Evolutionary conservation across 2,113 vertebrate species (phyloP).

Genomic region (Tychaedon coryphoeus): DNA sequence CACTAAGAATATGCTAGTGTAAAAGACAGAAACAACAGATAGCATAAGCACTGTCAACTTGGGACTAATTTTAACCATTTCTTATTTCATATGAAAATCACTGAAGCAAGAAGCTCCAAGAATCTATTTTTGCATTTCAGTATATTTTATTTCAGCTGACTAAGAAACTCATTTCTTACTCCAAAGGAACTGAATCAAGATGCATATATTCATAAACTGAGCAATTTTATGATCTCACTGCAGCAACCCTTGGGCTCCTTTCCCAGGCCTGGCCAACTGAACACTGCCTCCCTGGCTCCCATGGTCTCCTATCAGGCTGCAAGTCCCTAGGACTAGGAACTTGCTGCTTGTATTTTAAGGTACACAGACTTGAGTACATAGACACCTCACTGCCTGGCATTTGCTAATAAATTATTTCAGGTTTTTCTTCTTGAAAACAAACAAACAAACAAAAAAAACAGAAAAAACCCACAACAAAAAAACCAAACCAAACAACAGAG

Average conservation of each 20-base stretch:
- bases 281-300: not conserved
- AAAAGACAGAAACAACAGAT: not conserved
- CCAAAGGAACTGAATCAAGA: not conserved
- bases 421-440: not conserved
- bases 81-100: not conserved
- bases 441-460: not conserved
- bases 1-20: not conserved
- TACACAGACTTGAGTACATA: rapidly evolving
- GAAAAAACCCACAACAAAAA: too few relatives aligned
- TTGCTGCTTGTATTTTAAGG: not conserved
- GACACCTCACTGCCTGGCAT: not conserved
- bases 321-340: not conserved
- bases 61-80: not conserved
- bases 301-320: not conserved
- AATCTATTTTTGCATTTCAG: not conserved
- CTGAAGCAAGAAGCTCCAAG: not conserved
- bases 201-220: not conserved
- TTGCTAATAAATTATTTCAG: not conserved
- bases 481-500: rapidly evolving
- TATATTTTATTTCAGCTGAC: not conserved
- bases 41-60: not conserved
- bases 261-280: not conserved
- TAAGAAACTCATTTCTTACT: not conserved
- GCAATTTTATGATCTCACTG: not conserved
- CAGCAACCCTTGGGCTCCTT: not conserved